Evolutionary conservation across 37 sponge, comb jelly and placozoan genomes (phyloP).

Genomic region (Chondrosia reniformis): DNA sequence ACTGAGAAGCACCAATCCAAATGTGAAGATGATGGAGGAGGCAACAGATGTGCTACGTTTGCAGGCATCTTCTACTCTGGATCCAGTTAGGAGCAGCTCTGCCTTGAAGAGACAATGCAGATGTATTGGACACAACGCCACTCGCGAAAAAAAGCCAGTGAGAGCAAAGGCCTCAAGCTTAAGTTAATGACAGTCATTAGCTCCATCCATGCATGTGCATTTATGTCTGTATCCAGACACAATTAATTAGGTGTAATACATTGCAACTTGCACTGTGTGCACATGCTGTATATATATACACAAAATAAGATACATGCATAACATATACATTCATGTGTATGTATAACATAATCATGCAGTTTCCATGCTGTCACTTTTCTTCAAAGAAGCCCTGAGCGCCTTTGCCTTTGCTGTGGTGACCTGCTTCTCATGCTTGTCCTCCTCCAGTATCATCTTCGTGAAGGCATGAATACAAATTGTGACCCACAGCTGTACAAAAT

Average conservation of each 20-base stretch:
- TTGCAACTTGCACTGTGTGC: too few relatives aligned
- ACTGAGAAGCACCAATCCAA: not conserved
- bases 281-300: too few relatives aligned
- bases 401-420: slow-evolving; percentile 16
- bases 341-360: not conserved
- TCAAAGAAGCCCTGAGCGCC: slow-evolving; percentile 21
- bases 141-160: not conserved
- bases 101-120: not conserved
- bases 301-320: not conserved
- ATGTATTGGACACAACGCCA: not conserved
- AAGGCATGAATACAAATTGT: slow-evolving; percentile 21
- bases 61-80: not conserved
- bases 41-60: slow-evolving; percentile 1
- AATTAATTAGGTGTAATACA: too few relatives aligned
- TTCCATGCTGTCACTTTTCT: not conserved
- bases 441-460: slow-evolving; percentile 19
- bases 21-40: slow-evolving; percentile 11
- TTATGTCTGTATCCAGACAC: too few relatives aligned
- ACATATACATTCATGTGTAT: not conserved
- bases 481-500: slow-evolving; percentile 14
- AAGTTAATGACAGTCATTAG: too few relatives aligned
- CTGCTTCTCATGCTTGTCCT: slow-evolving; percentile 1
- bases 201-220: too few relatives aligned
- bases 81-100: slow-evolving; percentile 1
- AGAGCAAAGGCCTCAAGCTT: too few relatives aligned